Evolutionary conservation across 1,140 invertebrate genomes (phyloP), one percentile per base, ranked within the genome.

Genomic region (Trichonephila clavipes): DNA sequence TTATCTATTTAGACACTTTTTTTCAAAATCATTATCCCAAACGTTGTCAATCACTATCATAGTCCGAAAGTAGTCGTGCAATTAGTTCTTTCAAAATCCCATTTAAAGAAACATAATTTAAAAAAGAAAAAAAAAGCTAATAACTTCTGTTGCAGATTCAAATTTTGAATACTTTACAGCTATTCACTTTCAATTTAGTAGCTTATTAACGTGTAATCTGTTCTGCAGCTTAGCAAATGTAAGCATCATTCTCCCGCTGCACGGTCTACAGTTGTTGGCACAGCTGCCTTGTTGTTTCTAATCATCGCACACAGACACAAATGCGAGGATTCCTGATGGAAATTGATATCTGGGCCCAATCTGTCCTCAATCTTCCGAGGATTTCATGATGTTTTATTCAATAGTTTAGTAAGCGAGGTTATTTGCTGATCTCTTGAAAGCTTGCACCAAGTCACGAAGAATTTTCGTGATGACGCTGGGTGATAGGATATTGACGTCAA

Each of bases 331-430:
- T 85, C 82, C 8, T 61, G 59, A 87, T 87, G 59, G 59, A 87
- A 87, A 61, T 64, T 58, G 24, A 51, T 34, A 59, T 59, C 40
- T 87, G 24, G 21, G 19, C 28, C 59, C 85, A 61, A 87, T 87
- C 85, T 87, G 85, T 87, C 85, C 85, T 62, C 61, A 28, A 87
- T 87, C 28, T 87, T 59, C 10, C 28, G 24, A 14, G 58, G 28
- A 61, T 87, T 87, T 87, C 59, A 34, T 59, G 85, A 87, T 87
- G 61, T 62, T 62, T 87, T 87, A 87, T 87, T 87, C 85, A 87
- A 64, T 87, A 87, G 85, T 87, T 87, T 87, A 87, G 85, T 59
- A 62, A 87, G 85, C 85, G 28, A 19, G 24, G 24, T 87, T 87
- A 59, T 87, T 87, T 87, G 85, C 85, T 19, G 58, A 87, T 61